Evolutionary conservation across 2,113 vertebrate species (phyloP), one percentile per base, ranked within the genome.

Genomic region (Phyllopteryx taeniolatus): DNA sequence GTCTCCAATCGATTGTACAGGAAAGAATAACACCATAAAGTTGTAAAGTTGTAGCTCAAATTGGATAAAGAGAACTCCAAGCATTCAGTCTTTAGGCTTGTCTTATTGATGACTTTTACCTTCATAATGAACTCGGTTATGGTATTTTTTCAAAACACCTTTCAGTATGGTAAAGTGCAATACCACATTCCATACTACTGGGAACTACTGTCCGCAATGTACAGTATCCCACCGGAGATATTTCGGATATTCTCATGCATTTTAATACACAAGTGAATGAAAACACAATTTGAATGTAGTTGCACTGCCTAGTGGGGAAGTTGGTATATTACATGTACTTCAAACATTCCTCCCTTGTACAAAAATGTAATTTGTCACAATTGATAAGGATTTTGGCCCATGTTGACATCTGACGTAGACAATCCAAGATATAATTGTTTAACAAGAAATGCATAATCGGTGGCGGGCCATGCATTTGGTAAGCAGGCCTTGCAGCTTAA

Each of bases 51-150:
- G 31, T 5, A 20, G 43, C 51, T 31, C 54, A 70, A 76, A 73
- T 75, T 65, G 2, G 5, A 80, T 80, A 47, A 73, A 61, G 59
- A 61, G 20, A 72, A 39, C 73, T 69, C 60, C 27, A 75, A 79
- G 60, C 72, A 68, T 80, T 57, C 59, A 54, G 73, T 66, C 64
- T 82, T 80, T 84, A 79, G 60, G 56, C 46, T 51, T 61, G 22
- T 75, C 59, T 63, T 80, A 75, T 67, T 83, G 62, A 80, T 79
- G 68, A 71, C 39, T 59, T 80, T 73, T 65, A 35, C 82, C 66
- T 81, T 73, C 22, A 33, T 47, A 53, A 74, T 63, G 53, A 42
- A 67, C 67, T 67, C 12, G 65, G 35, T 31, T 6, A 61, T 61
- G 31, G 15, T 35, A 61, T 17, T 61, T 35, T 35, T 14, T 35